Conservation (phyloP, 1,140 invertebrate species). For the Chionoecetes opilio region DNA sequence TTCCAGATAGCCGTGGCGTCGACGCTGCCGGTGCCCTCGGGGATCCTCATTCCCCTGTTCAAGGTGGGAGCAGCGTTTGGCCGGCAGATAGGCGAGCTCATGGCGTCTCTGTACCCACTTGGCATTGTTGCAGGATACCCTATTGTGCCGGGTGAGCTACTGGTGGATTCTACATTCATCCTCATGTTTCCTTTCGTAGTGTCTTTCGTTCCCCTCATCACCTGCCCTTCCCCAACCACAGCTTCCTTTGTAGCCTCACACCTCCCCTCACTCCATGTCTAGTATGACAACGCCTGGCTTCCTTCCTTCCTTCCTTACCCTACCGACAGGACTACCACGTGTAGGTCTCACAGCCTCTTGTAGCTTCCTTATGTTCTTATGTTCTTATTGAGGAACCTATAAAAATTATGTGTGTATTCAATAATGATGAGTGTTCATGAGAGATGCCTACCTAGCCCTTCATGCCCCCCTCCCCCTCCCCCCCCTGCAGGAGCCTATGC, state of each 20-base stretch:
- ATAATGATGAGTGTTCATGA: too few relatives aligned
- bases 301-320: neutral
- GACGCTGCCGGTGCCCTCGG: slow-evolving; percentile 97
- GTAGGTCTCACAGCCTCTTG: too few relatives aligned
- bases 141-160: slow-evolving; percentile 92
- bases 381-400: too few relatives aligned
- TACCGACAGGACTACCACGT: neutral
- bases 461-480: too few relatives aligned
- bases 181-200: neutral
- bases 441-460: too few relatives aligned
- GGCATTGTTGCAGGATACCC: slow-evolving; percentile 94
- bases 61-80: slow-evolving; percentile 97
- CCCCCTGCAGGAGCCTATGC: slow-evolving; percentile 91
- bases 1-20: slow-evolving; percentile 90
- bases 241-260: too few relatives aligned
- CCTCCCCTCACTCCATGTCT: too few relatives aligned
- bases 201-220: neutral
- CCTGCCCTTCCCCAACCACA: neutral
- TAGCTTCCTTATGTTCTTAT: too few relatives aligned
- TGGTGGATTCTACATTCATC: too few relatives aligned
- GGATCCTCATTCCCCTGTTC: slow-evolving; percentile 88
- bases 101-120: slow-evolving; percentile 95
- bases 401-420: too few relatives aligned
- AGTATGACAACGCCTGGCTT: neutral
- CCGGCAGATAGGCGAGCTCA: slow-evolving; percentile 95